Evolutionary conservation across 2,888 invertebrate species (phyloP).

Genomic region (Caenorhabditis virilis): DNA sequence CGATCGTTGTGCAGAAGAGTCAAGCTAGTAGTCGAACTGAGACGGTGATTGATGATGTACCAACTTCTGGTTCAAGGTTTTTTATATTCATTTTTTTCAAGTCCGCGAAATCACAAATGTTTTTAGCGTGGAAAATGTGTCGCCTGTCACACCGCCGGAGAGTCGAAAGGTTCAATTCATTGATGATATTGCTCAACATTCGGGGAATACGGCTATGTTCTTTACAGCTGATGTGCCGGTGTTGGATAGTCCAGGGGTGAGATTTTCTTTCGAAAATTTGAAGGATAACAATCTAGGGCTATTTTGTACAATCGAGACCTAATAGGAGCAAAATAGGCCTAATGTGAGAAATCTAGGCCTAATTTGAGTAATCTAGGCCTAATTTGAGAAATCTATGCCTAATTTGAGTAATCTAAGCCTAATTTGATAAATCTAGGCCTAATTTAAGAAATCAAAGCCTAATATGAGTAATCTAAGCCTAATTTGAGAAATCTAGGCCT

Average conservation of each 20-base stretch:
- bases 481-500: too few relatives aligned
- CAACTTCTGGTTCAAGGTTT: conserved; percentile 30
- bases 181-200: conserved; percentile 30
- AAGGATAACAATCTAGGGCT: background rate
- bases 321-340: too few relatives aligned
- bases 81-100: background rate
- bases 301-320: too few relatives aligned
- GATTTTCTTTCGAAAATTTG: conserved; percentile 1
- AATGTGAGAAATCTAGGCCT: too few relatives aligned
- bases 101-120: background rate
- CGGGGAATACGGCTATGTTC: conserved; percentile 11
- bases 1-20: conserved; percentile 16
- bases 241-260: conserved; percentile 34
- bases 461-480: too few relatives aligned
- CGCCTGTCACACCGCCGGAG: conserved; percentile 39
- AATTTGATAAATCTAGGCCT: too few relatives aligned
- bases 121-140: conserved; percentile 38
- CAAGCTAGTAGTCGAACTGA: conserved; percentile 28
- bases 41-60: conserved; percentile 55
- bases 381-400: too few relatives aligned
- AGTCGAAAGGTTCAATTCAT: conserved; percentile 54
- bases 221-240: conserved; percentile 32
- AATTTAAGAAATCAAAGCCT: too few relatives aligned
- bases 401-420: too few relatives aligned
- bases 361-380: too few relatives aligned